A percentile compares a stretch with the other conserved stretches of the same genome.
These are phyloP conservation scores for Symphodus melops DNA, from an alignment of 2,113 vertebrate genomes.

Conservation along the genomic window DNA sequence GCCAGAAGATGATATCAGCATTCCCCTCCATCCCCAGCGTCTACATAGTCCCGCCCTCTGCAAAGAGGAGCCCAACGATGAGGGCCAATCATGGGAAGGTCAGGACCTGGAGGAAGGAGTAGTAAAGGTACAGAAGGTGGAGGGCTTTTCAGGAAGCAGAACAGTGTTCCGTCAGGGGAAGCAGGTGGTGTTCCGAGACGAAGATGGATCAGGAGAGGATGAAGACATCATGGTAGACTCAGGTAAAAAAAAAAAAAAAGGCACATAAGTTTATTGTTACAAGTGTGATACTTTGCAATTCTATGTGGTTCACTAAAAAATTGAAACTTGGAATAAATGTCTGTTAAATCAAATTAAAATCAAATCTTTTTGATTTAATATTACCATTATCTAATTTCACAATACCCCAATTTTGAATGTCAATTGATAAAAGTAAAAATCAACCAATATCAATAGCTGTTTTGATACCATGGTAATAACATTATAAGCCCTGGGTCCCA, in stretches of 20 bases:
- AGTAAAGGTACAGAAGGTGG: slow-evolving; percentile 75
- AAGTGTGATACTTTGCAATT: not conserved
- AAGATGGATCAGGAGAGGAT: slow-evolving; percentile 92
- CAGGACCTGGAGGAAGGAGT: slow-evolving; percentile 74
- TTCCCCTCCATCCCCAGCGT: slow-evolving; percentile 65
- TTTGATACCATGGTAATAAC: too few relatives aligned
- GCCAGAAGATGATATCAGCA: slow-evolving; percentile 84
- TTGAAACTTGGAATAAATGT: too few relatives aligned
- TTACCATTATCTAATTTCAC: too few relatives aligned
- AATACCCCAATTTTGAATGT: too few relatives aligned
- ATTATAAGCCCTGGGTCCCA: too few relatives aligned
- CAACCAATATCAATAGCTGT: too few relatives aligned
- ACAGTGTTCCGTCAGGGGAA: slow-evolving; percentile 96
- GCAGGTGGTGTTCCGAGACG: slow-evolving; percentile 97
- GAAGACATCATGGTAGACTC: slow-evolving; percentile 99
- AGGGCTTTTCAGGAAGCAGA: slow-evolving; percentile 86
- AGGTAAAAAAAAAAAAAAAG: slow-evolving; percentile 76
- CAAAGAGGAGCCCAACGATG: slow-evolving; percentile 77
- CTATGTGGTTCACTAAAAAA: too few relatives aligned
- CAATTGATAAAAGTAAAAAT: too few relatives aligned
- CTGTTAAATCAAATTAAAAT: too few relatives aligned
- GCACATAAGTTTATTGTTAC: not conserved
- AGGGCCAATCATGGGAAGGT: slow-evolving; percentile 63
- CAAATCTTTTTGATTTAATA: too few relatives aligned
- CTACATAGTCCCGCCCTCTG: slow-evolving; percentile 49